Evolutionary conservation across 2,888 invertebrate genomes (phyloP).

Genomic region (Sphaerolaimus hirsutus): DNA sequence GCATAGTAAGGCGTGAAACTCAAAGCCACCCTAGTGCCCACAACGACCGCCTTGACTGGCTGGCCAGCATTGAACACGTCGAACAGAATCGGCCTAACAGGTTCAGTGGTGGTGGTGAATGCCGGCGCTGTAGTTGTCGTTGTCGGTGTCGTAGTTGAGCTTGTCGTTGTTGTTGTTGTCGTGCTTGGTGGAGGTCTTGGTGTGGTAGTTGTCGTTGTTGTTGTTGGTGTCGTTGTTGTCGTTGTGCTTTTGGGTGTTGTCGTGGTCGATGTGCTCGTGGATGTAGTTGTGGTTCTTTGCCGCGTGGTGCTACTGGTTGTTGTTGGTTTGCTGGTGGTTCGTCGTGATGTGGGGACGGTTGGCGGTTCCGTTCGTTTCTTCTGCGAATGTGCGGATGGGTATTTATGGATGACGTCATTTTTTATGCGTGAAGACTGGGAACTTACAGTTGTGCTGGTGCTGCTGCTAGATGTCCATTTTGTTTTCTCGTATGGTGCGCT

Average conservation of each 20-base stretch:
- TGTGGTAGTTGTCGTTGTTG: conserved; percentile 5
- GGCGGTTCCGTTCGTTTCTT: neutral
- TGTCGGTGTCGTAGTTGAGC: conserved; percentile 5
- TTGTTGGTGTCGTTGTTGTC: conserved; percentile 5
- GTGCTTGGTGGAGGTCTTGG: neutral
- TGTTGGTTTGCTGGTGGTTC: conserved; percentile 2
- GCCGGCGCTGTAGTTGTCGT: conserved; percentile 4
- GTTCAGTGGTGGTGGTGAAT: conserved; percentile 4
- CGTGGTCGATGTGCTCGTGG: conserved; percentile 7
- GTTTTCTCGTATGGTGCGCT: too few relatives aligned
- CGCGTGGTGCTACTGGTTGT: neutral
- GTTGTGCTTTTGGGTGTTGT: conserved; percentile 4
- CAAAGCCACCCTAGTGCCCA: conserved; percentile 20
- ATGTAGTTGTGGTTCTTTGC: conserved; percentile 5
- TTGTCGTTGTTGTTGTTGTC: neutral
- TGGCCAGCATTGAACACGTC: conserved; percentile 23
- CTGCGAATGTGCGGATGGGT: neutral
- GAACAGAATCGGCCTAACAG: conserved; percentile 16
- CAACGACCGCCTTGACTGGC: conserved; percentile 23
- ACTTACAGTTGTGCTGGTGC: too few relatives aligned
- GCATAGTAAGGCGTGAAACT: conserved; percentile 21
- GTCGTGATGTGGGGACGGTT: conserved; percentile 4
- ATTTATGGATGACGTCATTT: neutral
- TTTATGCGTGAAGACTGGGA: neutral
- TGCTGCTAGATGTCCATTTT: too few relatives aligned